These are phyloP conservation scores for Sebastes kiyomatsui DNA, from an alignment of 2,797 vertebrate genomes.

Conservation along the genomic window DNA sequence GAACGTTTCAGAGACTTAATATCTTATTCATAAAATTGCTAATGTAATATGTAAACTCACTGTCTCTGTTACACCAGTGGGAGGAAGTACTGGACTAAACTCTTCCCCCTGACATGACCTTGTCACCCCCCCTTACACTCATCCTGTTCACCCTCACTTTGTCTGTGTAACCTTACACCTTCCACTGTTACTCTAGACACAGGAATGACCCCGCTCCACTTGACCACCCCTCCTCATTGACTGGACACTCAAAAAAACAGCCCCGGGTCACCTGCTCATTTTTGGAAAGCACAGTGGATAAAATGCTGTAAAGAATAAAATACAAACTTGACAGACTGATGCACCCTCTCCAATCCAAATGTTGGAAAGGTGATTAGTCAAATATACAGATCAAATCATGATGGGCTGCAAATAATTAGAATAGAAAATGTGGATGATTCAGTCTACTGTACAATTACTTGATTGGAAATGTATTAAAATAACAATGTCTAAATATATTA, in stretches of 20 bases:
- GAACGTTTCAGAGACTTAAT: not conserved
- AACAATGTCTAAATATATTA: too few species aligned
- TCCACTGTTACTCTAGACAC: slow-evolving; percentile 44
- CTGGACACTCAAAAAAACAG: not conserved
- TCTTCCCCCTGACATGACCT: slow-evolving; percentile 33
- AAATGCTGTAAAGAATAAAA: not conserved
- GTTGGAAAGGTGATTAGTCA: not conserved
- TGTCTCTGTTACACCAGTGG: not conserved
- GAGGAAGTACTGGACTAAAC: not conserved
- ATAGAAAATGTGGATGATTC: not conserved
- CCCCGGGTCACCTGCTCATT: not conserved
- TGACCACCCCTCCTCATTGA: slow-evolving; percentile 22
- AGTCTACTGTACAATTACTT: not conserved
- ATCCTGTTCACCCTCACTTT: slow-evolving; percentile 25
- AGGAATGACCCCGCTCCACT: slow-evolving; percentile 26
- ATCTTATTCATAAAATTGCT: not conserved
- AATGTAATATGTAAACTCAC: not conserved
- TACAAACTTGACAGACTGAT: not conserved
- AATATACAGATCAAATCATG: not conserved
- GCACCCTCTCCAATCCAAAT: not conserved
- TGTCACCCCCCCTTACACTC: slow-evolving; percentile 32
- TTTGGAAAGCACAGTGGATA: not conserved
- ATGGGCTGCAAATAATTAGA: not conserved
- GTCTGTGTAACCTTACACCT: slow-evolving; percentile 53
- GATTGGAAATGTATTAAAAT: not conserved